Evolutionary conservation across 2,888 invertebrate species (phyloP), one percentile per base, ranked within the genome.

Genomic region (Dioctria rufipes): DNA sequence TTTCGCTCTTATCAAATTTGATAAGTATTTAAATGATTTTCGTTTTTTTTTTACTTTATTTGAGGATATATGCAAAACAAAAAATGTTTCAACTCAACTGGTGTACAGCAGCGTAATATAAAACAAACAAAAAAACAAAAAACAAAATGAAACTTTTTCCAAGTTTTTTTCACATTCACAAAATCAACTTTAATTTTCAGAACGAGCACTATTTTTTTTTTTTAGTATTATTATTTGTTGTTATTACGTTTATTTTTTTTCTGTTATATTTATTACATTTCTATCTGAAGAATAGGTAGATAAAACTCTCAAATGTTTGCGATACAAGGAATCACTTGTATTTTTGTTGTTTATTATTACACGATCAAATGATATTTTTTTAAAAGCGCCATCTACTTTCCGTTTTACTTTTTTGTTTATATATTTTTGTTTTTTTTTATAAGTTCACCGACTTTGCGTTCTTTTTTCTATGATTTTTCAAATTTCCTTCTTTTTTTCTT

Each of bases 381-480:
- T 9, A n/a, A 13, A 77, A 77, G 63, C 77, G 77, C 77, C 77
- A 77, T 77, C 77, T 77, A 77, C 77, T 77, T 77, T 63, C 77
- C 77, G 77, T 77, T 63, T 25, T 60, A n/a, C n/a, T n/a, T n/a
- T n/a, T n/a, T n/a, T n/a, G n/a, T n/a, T n/a, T n/a, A n/a, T n/a
- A n/a, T 25, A 2, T 25, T 25, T 25, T 1, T 25, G 0, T 25
- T 25, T 25, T 0, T 25, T 25, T 25, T 25, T 25, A 25, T 25
- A 25, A 25, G 25, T 66, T 42, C 9, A 66, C 42, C 46, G 13
- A 25, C 42, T 13, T 66, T 43, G 13, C 46, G 13, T 40, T 66
- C 3, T 66, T 43, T 40, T 42, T 42, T n/a, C 5, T 60, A 60
- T 60, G 5, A 60, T 60, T 60, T 13, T 60, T 60, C 5, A 9